A percentile compares a stretch with the other conserved stretches of the same genome.
These are phyloP conservation scores for Laterallus jamaicensis DNA, from an alignment of 2,113 vertebrate genomes.

Conservation along the genomic window DNA sequence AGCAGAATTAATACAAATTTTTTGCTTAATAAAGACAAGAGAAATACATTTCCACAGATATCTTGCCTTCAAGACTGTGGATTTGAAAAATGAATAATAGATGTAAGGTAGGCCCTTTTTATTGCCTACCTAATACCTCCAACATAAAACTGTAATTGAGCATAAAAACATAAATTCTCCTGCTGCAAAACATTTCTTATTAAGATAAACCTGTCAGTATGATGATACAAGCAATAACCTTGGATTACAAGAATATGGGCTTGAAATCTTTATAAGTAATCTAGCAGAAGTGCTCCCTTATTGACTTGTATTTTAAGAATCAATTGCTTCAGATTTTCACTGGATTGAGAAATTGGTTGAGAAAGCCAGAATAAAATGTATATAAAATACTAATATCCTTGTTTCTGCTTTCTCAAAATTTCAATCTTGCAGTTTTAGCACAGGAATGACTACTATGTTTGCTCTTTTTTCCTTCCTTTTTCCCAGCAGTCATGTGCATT, in stretches of 20 bases:
- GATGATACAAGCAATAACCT: constrained; percentile 55
- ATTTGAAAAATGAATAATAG: constrained; percentile 40
- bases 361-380: constrained; percentile 11
- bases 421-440: background rate
- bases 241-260: constrained; percentile 21
- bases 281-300: constrained; percentile 36
- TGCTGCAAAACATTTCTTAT: constrained; percentile 54
- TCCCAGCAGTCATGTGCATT: background rate
- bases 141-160: constrained; percentile 69
- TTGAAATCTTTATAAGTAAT: constrained; percentile 64
- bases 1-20: constrained; percentile 33
- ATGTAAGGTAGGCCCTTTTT: constrained; percentile 23
- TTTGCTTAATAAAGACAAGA: constrained; percentile 21
- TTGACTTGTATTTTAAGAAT: constrained; percentile 52
- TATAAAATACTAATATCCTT: background rate
- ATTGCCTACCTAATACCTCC: constrained; percentile 34
- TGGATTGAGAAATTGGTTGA: constrained; percentile 22
- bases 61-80: background rate
- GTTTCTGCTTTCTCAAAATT: background rate
- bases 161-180: constrained; percentile 51
- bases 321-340: constrained; percentile 32
- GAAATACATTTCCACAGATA: background rate
- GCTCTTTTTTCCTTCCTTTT: background rate
- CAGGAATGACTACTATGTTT: background rate
- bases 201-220: constrained; percentile 56